phyloP scores from a whole-genome alignment of 2,888 invertebrate genomes.

The Peribatodes rhomboidaria region DNA sequence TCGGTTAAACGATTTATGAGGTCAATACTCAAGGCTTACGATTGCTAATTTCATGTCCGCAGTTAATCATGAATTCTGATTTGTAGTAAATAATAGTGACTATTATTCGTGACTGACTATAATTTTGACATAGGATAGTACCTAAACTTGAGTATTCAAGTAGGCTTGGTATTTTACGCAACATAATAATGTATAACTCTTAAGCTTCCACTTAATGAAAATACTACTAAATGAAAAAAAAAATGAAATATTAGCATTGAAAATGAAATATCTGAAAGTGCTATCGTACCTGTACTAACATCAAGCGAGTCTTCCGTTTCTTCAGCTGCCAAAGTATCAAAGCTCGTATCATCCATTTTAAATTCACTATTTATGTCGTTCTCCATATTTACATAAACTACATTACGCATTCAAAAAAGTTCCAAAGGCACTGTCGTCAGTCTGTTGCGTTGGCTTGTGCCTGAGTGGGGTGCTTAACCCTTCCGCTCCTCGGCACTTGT shows the following conservation, averaged over 20 bases:
- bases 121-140: conserved; percentile 5
- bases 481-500: conserved; percentile 26
- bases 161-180: neutral
- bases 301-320: conserved; percentile 39
- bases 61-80: conserved; percentile 29
- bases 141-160: neutral
- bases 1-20: conserved; percentile 47
- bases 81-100: conserved; percentile 23
- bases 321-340: conserved; percentile 18
- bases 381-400: conserved; percentile 34
- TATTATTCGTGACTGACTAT: conserved; percentile 13
- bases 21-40: conserved; percentile 48
- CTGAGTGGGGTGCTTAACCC: conserved; percentile 34
- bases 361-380: conserved; percentile 23
- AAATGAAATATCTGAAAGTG: neutral
- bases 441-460: conserved; percentile 42
- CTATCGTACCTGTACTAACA: conserved; percentile 50
- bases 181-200: neutral
- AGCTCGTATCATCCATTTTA: conserved; percentile 29
- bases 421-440: conserved; percentile 34
- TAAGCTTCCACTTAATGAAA: neutral
- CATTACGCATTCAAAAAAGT: conserved; percentile 35
- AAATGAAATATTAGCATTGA: neutral
- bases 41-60: conserved; percentile 35
- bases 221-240: no score